A percentile compares a stretch with the other conserved stretches of the same genome.
phyloP scores from a whole-genome alignment of 1,140 invertebrate species.

The Subanguina moxae region DNA sequence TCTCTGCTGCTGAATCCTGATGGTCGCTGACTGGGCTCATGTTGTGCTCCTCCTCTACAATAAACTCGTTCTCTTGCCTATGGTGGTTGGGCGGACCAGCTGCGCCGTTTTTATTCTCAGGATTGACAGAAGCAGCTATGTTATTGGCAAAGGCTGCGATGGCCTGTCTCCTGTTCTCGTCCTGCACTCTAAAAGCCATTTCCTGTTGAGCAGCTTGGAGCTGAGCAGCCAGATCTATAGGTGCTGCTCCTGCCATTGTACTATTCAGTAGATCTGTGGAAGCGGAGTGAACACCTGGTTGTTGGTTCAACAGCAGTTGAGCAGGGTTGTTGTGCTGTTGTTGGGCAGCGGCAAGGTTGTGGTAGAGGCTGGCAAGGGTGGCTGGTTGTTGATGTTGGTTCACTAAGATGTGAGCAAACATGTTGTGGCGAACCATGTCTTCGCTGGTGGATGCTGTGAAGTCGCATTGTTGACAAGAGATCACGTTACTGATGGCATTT shows the following conservation, averaged over 20 bases:
- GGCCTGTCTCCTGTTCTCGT: conserved; percentile 25
- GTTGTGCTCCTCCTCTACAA: not conserved
- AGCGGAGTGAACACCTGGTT: not conserved
- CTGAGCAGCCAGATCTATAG: conserved; percentile 9
- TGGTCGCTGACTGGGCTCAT: conserved; percentile 18
- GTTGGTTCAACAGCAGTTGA: conserved; percentile 18
- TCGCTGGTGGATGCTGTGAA: conserved; percentile 16
- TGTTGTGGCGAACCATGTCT: conserved; percentile 20
- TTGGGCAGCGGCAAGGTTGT: conserved; percentile 18
- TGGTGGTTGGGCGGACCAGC: not conserved
- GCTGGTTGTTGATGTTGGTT: conserved; percentile 19
- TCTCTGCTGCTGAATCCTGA: conserved; percentile 25
- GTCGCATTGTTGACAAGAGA: conserved; percentile 8
- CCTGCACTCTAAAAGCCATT: not conserved
- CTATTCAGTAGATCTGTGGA: conserved; percentile 11
- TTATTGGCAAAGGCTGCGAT: conserved; percentile 37
- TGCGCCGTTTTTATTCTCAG: not conserved
- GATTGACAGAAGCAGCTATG: conserved; percentile 31
- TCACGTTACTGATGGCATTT: conserved; percentile 44
- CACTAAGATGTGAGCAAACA: conserved; percentile 23
- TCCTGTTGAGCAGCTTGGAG: not conserved
- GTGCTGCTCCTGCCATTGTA: not conserved
- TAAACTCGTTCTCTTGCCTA: not conserved
- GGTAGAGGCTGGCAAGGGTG: conserved; percentile 24
- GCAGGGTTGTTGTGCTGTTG: conserved; percentile 3